These are phyloP conservation scores for Zootermopsis nevadensis DNA, from an alignment of 2,888 invertebrate genomes.

Conservation along the genomic window DNA sequence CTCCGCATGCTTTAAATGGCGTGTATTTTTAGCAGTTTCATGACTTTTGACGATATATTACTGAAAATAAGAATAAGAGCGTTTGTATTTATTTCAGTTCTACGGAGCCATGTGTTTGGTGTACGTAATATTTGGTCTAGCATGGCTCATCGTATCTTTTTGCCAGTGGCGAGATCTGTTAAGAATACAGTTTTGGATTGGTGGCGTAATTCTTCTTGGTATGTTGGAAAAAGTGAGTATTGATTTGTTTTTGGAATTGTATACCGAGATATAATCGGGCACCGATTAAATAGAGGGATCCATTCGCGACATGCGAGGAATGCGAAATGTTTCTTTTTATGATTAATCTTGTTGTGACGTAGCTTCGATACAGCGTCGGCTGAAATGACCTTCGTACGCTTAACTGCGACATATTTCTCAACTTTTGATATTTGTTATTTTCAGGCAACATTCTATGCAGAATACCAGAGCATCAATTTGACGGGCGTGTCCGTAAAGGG, in stretches of 20 bases:
- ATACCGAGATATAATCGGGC: no score
- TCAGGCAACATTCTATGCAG: constrained; percentile 88
- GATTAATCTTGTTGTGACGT: no score
- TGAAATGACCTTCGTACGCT: no score
- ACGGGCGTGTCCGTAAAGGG: constrained; percentile 73
- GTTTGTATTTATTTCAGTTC: constrained; percentile 71
- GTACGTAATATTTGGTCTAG: constrained; percentile 83
- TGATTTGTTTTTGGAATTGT: neutral
- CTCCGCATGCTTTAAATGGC: no score
- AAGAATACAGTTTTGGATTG: constrained; percentile 96
- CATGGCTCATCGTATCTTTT: constrained; percentile 86
- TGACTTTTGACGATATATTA: neutral
- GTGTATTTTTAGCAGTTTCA: neutral
- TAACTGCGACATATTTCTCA: no score
- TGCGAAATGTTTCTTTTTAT: no score
- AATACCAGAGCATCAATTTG: constrained; percentile 82
- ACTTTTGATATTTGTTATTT: constrained; percentile 23
- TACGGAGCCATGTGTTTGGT: constrained; percentile 91
- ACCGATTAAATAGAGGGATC: no score
- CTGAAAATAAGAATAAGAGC: neutral
- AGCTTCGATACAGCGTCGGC: no score
- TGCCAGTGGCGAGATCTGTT: constrained; percentile 91
- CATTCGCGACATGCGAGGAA: no score
- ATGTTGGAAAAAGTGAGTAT: constrained; percentile 76
- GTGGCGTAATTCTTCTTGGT: constrained; percentile 87